Conservation (phyloP, 2,888 invertebrate species). For the Oithona nana region DNA sequence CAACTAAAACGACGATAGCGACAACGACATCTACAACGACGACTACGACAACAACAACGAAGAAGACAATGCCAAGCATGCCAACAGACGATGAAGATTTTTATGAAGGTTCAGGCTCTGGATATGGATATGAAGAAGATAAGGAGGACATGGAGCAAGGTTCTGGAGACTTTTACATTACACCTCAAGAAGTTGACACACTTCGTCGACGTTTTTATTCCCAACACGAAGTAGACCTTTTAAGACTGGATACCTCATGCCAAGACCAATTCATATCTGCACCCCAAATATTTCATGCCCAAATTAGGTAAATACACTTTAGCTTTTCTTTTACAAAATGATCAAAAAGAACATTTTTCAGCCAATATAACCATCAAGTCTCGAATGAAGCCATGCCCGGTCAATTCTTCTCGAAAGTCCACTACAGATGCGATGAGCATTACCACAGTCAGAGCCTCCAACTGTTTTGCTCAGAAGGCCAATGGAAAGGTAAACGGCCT, state of each 20-base stretch:
- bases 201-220: background rate
- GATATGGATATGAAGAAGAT: background rate
- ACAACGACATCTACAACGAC: background rate
- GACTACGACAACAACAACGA: background rate
- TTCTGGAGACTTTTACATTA: background rate
- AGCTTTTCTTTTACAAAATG: background rate
- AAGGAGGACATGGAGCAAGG: background rate
- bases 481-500: background rate
- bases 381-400: background rate
- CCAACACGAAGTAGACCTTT: conserved; percentile 9
- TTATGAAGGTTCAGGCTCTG: background rate
- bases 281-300: conserved; percentile 6
- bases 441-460: background rate
- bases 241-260: conserved; percentile 9
- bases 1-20: background rate
- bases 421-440: conserved; percentile 1
- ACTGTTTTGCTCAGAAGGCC: background rate
- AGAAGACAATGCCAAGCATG: background rate
- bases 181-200: background rate
- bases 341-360: background rate
- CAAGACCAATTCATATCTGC: conserved; percentile 2
- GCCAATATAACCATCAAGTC: background rate
- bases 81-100: conserved; percentile 9
- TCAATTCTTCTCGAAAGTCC: background rate
- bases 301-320: background rate